Evolutionary conservation across 2,888 invertebrate species (phyloP).

Genomic region (Coleophora deauratella): DNA sequence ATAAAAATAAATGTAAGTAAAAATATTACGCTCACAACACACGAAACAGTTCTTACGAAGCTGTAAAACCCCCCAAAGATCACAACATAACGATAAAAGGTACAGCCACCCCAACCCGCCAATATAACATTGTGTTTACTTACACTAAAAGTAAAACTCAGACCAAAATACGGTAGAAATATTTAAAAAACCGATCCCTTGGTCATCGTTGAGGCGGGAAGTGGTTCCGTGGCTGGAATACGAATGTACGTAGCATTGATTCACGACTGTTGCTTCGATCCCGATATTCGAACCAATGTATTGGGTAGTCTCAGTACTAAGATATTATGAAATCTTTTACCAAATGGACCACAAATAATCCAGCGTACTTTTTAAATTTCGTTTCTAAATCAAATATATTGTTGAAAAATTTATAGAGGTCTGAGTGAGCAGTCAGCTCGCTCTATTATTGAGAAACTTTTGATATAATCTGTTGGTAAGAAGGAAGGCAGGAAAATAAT

Average conservation of each 20-base stretch:
- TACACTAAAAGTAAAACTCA: background rate
- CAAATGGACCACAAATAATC: too few species aligned
- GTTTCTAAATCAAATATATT: too few species aligned
- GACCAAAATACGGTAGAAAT: constrained; percentile 19
- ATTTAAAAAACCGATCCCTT: constrained; percentile 49
- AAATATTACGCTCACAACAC: too few species aligned
- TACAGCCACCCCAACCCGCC: background rate
- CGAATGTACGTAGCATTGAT: constrained; percentile 60
- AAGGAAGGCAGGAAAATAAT: constrained; percentile 66
- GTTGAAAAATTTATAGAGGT: too few species aligned
- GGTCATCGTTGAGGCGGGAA: constrained; percentile 44
- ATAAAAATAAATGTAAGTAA: too few species aligned
- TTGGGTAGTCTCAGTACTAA: background rate
- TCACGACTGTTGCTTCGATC: constrained; percentile 39
- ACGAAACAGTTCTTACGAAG: too few species aligned
- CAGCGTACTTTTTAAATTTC: too few species aligned
- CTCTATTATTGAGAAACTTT: too few species aligned
- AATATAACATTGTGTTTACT: constrained; percentile 10
- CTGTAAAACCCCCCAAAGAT: too few species aligned
- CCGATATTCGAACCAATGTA: background rate
- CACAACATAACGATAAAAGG: too few species aligned
- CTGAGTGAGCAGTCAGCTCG: too few species aligned
- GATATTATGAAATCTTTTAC: too few species aligned
- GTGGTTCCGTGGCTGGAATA: constrained; percentile 54
- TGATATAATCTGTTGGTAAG: constrained; percentile 72